Percentiles rank a stretch among this genome's conserved stretches.
phyloP scores from a whole-genome alignment of 2,888 invertebrate genomes.

The Habrosyne pyritoides region DNA sequence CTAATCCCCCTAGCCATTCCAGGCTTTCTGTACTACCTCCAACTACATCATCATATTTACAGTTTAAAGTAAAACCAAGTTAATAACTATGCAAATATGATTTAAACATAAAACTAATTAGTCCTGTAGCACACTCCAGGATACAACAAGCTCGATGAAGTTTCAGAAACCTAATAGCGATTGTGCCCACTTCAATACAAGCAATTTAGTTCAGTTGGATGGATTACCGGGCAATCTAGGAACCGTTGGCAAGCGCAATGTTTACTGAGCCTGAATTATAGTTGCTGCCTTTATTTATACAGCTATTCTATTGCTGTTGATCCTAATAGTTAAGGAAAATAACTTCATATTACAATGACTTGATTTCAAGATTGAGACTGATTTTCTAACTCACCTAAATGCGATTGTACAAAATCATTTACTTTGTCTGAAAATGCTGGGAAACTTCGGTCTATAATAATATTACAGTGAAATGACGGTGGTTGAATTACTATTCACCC shows the following conservation, averaged over 20 bases:
- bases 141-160: not conserved
- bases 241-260: not conserved
- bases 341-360: too few species aligned
- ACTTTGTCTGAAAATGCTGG: too few species aligned
- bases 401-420: too few species aligned
- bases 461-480: too few species aligned
- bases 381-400: too few species aligned
- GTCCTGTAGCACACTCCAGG: not conserved
- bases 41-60: too few species aligned
- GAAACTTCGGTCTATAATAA: too few species aligned
- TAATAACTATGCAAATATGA: not conserved
- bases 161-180: not conserved
- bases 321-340: not conserved
- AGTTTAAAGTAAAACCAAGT: too few species aligned
- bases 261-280: not conserved
- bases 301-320: not conserved
- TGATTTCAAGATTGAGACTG: too few species aligned
- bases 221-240: conserved; percentile 4
- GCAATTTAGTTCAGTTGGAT: conserved; percentile 6
- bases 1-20: too few species aligned
- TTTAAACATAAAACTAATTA: not conserved
- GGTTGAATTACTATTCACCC: too few species aligned
- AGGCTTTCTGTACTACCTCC: too few species aligned
- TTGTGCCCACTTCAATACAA: not conserved
- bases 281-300: not conserved